Evolutionary conservation across 1,140 invertebrate species (phyloP), one percentile per base, ranked within the genome.

Genomic region (Branchinecta lindahli): DNA sequence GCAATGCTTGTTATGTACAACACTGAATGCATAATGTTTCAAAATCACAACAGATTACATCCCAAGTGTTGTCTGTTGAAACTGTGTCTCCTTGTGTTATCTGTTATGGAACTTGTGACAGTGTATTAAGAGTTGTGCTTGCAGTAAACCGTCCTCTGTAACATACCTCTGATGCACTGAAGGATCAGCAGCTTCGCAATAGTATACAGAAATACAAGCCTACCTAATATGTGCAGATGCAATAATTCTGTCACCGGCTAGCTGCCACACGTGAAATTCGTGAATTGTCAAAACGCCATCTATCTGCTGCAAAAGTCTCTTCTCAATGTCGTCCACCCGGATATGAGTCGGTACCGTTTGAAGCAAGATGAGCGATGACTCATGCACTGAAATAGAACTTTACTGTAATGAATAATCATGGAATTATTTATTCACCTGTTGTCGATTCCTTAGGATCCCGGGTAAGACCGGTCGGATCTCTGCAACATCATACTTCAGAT

Each of bases 291-390:
- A 79, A 15, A 95, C 90, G 2, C 91, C 91, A 75, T 94, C 91
- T 10, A 94, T 88, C 78, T 87, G 92, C 74, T 88, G 85, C 45
- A 93, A 76, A n/a, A 95, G 78, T 66, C 88, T 83, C 72, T 87
- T 85, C 76, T 94, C 90, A 74, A 95, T 91, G 52, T 87, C 89
- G 78, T 92, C 89, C 66, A 94, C 88, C 80, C 94, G 89, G 74
- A 95, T 94, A 78, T 94, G 91, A 7, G 91, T 92, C 66, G 92
- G 92, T 66, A 95, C 91, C 10, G 91, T 94, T 80, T 95, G 92
- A 46, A 96, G 79, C 69, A 96, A 80, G 75, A 95, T 94, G 44
- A 95, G 79, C 8, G 91, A 90, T 0, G 90, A 93, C 79, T 94
- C 91, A 76, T 90, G 84, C 8, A 94, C 76, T 77, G 67, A 61